Base-by-base conservation (phyloP, 2,113 vertebrate genomes). In the Tauraco erythrolophus region DNA sequence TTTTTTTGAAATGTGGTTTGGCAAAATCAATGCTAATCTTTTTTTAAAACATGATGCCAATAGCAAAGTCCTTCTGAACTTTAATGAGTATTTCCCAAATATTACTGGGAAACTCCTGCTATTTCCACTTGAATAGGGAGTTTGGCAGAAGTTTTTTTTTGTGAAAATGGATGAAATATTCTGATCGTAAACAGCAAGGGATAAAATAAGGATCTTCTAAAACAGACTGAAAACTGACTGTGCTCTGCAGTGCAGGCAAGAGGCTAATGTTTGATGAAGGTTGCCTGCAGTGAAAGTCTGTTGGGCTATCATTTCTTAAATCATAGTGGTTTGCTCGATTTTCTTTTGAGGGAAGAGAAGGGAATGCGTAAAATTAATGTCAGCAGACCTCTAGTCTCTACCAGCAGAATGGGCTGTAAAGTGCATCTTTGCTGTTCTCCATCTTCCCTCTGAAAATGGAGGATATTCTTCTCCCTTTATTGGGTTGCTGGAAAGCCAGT, bases 251-350 rank as follows among this genome's bases (percentile, higher is more conserved):
- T 91, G 39, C 80, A 92, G 86, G 86, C 81, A 94, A 89, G 65
- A 89, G 80, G 77, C 94, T 95, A 84, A 61, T 69, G 89, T 92
- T 97, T 89, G 93, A 95, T 96, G 92, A 68, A 89, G 91, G 92
- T 77, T 94, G 86, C 94, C 96, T 96, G 95, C 81, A 89, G 95
- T 89, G 95, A 82, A 79, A 84, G 80, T 72, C 87, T 91, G 86
- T 85, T 0, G 6, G 91, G 50, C 92, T 96, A 82, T 96, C 69
- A 95, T 97, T 96, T 97, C 91, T 97, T 91, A 96, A 82, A 95
- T 96, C 91, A 92, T 91, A 94, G 94, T 93, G 85, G 79, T 95
- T 95, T 96, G 69, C 91, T 95, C 46, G 1, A 88, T 96, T 95
- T 95, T 92, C 86, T 78, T 95, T 83, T 68, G 88, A 95, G 56